A percentile compares a stretch with the other conserved stretches of the same genome.
These are phyloP conservation scores for Mohoua ochrocephala DNA, from an alignment of 2,113 vertebrate species.

Conservation along the genomic window DNA sequence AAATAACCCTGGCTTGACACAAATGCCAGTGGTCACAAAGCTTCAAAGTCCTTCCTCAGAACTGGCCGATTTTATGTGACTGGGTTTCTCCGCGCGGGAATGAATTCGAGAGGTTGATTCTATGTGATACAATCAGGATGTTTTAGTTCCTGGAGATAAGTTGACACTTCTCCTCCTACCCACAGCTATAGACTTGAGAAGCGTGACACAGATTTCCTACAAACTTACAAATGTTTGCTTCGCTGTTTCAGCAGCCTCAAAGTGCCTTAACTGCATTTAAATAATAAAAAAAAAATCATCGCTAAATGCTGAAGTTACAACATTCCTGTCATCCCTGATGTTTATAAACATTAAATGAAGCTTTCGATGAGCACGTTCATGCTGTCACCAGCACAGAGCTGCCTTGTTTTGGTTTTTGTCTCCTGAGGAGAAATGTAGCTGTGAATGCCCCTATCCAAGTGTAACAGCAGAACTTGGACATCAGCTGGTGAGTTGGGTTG, in stretches of 20 bases:
- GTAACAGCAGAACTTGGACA: not conserved
- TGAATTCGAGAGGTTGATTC: conserved; percentile 22
- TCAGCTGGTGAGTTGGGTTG: accelerated
- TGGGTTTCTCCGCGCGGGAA: not conserved
- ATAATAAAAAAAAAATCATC: not conserved
- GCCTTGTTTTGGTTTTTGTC: not conserved
- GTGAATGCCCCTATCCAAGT: not conserved
- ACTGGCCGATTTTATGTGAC: not conserved
- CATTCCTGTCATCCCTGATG: not conserved
- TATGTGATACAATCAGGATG: conserved; percentile 47
- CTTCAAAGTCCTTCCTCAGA: not conserved
- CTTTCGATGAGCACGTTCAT: not conserved
- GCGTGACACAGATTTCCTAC: conserved; percentile 29
- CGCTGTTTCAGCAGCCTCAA: not conserved
- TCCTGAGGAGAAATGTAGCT: not conserved
- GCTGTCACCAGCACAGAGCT: not conserved
- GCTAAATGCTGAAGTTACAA: not conserved
- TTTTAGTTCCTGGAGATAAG: conserved; percentile 46
- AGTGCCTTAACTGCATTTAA: not conserved
- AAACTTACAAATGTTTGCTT: conserved; percentile 37
- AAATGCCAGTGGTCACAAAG: conserved; percentile 38
- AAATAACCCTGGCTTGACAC: conserved; percentile 17
- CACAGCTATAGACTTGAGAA: conserved; percentile 24
- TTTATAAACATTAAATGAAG: not conserved
- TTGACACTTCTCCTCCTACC: conserved; percentile 54